Base-by-base conservation (phyloP, 2,797 vertebrate species). In the Rhynchonycteris naso region DNA sequence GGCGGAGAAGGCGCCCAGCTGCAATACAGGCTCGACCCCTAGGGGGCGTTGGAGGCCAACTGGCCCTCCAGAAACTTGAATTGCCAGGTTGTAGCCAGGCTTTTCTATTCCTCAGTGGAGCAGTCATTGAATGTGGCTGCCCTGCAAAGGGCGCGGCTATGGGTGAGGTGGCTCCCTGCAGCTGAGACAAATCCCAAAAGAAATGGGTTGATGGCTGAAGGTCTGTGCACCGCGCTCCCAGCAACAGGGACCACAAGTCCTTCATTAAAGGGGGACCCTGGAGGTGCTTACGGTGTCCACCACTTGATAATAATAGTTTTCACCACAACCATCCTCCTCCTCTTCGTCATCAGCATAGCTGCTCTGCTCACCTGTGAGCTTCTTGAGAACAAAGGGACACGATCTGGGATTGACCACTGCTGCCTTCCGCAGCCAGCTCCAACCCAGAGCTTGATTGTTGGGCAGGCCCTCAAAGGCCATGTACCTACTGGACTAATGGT, bases 221-320 rank as follows among this genome's bases (percentile, higher is more conserved):
- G 52, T n/a, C 68, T 13, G 56, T 5, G 30, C 54, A 82, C 15
- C 19, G 72, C 7, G 12, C 35, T 76, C 33, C 52, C 50, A 52
- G 54, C 11, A 43, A 7, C 28, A 12, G 4, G n/a, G 54, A 35
- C 13, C 18, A n/a, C 59, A 21, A 15, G n/a, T 38, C 63, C 74
- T 38, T 74, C 19, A 7, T 0, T 3, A 61, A 72, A 33, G 78
- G 78, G 2, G 26, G 10, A 6, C 18, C 47, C 11, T 7, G 54
- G 1, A 4, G 10, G 50, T 24, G 65, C 14, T 56, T 43, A 21
- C 1, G 1, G 18, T 12, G 0, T 18, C 24, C 6, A 52, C 54
- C n/a, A 5, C 71, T n/a, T 5, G 22, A 19, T 66, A 22, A 59
- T 13, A 16, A 33, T 0, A 7, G 33, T 28, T 10, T 6, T 63